Percentiles rank a stretch among this genome's conserved stretches.
These are phyloP conservation scores for Ophioderma brevispina DNA, from an alignment of 35 echinoderm and acorn worm genomes.

Conservation along the genomic window DNA sequence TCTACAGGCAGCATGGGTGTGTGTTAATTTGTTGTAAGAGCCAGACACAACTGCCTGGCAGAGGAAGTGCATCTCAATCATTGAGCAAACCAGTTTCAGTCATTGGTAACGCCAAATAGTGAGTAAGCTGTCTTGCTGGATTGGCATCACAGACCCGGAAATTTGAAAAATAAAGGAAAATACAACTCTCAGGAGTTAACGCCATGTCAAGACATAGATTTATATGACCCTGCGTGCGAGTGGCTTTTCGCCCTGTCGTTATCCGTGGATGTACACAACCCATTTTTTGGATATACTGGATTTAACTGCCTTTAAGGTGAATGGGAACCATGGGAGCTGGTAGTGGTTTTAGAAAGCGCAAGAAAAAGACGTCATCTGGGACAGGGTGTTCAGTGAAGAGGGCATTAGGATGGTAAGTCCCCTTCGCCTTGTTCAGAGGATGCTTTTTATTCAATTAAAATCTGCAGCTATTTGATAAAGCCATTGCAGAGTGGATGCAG, in stretches of 20 bases:
- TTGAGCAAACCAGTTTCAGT: background rate
- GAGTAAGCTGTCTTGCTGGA: background rate
- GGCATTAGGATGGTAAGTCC: background rate
- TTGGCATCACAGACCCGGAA: background rate
- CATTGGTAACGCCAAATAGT: background rate
- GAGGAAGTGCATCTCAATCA: constrained; percentile 2
- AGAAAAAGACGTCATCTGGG: background rate
- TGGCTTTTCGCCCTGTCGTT: background rate
- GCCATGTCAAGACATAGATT: background rate
- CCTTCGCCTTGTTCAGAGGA: too few relatives aligned
- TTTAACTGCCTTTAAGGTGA: too few relatives aligned
- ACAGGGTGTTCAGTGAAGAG: background rate
- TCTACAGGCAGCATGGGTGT: background rate
- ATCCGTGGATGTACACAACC: background rate
- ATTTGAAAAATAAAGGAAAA: background rate
- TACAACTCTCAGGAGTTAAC: background rate
- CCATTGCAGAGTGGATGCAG: too few relatives aligned
- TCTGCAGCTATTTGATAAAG: too few relatives aligned
- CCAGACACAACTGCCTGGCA: background rate
- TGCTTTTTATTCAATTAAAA: too few relatives aligned
- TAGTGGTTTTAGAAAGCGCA: background rate
- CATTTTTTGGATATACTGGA: too few relatives aligned
- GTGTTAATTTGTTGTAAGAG: background rate
- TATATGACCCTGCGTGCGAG: background rate
- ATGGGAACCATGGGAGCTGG: background rate